A percentile compares a stretch with the other conserved stretches of the same genome.
Conservation (phyloP, 64 coral and sea anemone genomes). For the Astreopora myriophthalma region DNA sequence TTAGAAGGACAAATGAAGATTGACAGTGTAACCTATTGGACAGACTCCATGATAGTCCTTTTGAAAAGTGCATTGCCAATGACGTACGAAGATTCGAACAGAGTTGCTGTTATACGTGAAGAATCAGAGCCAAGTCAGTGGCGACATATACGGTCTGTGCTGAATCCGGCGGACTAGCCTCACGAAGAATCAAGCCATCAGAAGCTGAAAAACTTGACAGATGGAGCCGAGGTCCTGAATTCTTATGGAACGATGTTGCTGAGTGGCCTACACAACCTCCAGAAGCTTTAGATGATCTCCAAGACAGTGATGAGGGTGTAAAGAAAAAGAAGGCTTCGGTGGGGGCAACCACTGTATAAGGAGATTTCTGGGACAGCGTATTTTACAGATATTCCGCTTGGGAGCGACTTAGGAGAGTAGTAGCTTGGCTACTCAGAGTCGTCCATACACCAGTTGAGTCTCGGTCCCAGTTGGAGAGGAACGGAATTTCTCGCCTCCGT, state of each 20-base stretch:
- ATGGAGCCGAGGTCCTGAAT: constrained; percentile 49
- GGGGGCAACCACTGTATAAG: background rate
- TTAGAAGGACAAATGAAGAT: constrained; percentile 20
- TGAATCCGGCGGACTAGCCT: constrained; percentile 73
- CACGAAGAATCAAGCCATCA: constrained; percentile 43
- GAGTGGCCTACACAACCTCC: constrained; percentile 66
- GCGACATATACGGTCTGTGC: constrained; percentile 44
- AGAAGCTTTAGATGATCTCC: background rate
- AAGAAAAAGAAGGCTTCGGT: constrained; percentile 11
- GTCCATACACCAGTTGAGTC: background rate
- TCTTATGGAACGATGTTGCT: constrained; percentile 48
- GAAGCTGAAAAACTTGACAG: constrained; percentile 38
- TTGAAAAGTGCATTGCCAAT: constrained; percentile 19
- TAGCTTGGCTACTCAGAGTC: background rate
- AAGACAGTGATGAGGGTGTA: constrained; percentile 13
- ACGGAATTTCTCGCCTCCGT: too few relatives aligned
- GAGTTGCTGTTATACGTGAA: constrained; percentile 69
- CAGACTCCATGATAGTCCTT: constrained; percentile 32
- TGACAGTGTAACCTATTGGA: constrained; percentile 47
- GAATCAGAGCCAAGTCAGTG: constrained; percentile 52
- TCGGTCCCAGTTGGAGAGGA: constrained; percentile 4
- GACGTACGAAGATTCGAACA: constrained; percentile 68
- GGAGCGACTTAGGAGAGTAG: background rate
- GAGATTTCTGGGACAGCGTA: background rate
- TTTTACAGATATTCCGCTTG: background rate